phyloP scores from a whole-genome alignment of 30 jellyfish, hydroid and myxozoan genomes.

The Hydractinia echinata region DNA sequence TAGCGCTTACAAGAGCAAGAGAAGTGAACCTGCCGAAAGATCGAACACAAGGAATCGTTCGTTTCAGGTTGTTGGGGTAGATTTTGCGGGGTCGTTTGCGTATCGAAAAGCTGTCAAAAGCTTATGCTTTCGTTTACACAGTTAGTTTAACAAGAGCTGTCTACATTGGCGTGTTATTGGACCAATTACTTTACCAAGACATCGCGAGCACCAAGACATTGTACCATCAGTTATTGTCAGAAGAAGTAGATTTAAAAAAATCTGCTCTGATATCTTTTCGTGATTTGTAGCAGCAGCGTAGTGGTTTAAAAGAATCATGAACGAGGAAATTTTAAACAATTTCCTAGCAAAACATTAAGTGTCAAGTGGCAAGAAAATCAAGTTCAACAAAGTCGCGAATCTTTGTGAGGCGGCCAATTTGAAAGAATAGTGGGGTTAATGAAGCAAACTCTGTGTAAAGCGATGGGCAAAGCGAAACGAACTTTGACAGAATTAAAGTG shows the following conservation, averaged over 20 bases:
- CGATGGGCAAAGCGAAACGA: conserved; percentile 32
- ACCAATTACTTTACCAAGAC: conserved; percentile 30
- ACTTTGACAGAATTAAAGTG: conserved; percentile 45
- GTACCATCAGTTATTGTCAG: conserved; percentile 46
- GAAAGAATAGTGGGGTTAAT: conserved; percentile 50
- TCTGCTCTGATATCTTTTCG: too few species aligned
- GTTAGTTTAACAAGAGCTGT: conserved; percentile 50
- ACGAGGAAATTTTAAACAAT: conserved; percentile 36
- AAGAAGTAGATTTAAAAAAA: conserved; percentile 45
- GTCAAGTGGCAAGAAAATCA: conserved; percentile 56
- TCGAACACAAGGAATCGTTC: too few species aligned
- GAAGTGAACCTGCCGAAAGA: too few species aligned
- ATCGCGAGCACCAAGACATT: conserved; percentile 35
- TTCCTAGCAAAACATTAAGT: conserved; percentile 4
- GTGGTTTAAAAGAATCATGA: conserved; percentile 34
- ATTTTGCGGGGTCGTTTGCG: too few species aligned
- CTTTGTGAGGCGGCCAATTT: conserved; percentile 66
- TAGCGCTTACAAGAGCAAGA: too few species aligned
- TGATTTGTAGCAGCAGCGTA: conserved; percentile 42
- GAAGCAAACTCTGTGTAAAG: conserved; percentile 36
- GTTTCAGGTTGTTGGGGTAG: too few species aligned
- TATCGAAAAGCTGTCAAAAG: too few species aligned
- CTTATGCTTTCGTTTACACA: conserved; percentile 39
- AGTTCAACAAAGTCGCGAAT: conserved; percentile 46
- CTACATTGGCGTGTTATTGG: conserved; percentile 31